Conservation (phyloP, 2,797 vertebrate genomes). For the Hybognathus amarus region DNA sequence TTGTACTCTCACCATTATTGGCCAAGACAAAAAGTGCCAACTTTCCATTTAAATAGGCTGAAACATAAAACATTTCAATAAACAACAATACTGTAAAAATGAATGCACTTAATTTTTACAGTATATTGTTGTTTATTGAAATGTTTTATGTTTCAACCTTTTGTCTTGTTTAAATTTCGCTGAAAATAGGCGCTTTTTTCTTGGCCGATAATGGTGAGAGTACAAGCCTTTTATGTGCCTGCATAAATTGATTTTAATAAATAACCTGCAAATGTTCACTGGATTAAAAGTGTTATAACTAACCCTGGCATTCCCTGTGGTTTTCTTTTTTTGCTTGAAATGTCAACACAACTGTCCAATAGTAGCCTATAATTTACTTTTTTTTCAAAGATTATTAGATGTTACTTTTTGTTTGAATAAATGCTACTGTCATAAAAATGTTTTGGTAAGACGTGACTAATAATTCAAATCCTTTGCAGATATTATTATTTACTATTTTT, state of each 20-base stretch:
- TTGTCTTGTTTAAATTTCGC: not conserved
- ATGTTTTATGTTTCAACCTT: not conserved
- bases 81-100: too few species aligned
- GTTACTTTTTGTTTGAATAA: not conserved
- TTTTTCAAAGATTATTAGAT: not conserved
- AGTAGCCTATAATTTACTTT: not conserved
- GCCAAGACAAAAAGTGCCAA: too few species aligned
- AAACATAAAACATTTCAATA: too few species aligned
- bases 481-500: too few species aligned
- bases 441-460: not conserved
- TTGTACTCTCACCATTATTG: too few species aligned
- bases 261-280: not conserved
- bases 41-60: too few species aligned
- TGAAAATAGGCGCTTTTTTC: not conserved
- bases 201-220: not conserved
- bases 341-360: not conserved
- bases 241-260: not conserved
- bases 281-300: not conserved
- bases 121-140: not conserved
- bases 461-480: not conserved
- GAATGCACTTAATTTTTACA: too few species aligned
- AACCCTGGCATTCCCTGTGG: not conserved
- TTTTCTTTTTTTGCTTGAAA: not conserved
- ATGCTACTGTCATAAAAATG: not conserved
- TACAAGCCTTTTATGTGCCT: not conserved